Base-by-base conservation (phyloP, 2,888 invertebrate species). In the Eupithecia vulgata region DNA sequence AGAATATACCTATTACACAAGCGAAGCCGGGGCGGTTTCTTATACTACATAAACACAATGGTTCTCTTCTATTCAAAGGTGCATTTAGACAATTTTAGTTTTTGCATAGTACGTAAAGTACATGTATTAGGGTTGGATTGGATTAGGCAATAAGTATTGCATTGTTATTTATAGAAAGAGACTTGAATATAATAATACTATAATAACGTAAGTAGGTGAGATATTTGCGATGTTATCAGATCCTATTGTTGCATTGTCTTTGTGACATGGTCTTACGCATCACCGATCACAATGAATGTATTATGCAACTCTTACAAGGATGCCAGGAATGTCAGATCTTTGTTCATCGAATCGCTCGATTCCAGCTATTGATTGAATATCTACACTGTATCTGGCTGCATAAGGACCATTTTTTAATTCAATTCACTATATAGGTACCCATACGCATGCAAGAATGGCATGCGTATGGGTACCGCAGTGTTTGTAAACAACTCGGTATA, bases 211-310 rank as follows among this genome's bases (percentile, higher is more conserved):
- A 59, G 67, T 64, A 52, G 42, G 67, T 57, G 67, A 70, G 48
- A 75, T 67, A 74, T 69, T 71, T 71, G 37, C 73, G 80, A 82
- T 83, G 74, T 72, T 76, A 83, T 82, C 78, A 64, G 74, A 25
- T 67, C 40, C 76, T 74, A 81, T 83, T 83, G 83, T 83, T 79
- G 79, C 81, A 78, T 79, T 79, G 81, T 81, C 70, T 80, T 76
- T 77, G 79, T 67, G 71, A 80, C 62, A 17, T 62, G 35, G 21
- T 45, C 34, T 37, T 34, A 13, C 69, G 62, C 62, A 35, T 64
- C 62, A 37, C n/a, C n/a, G n/a, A 35, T 17, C 37, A 62, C 35
- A 35, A 37, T 64, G 62, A n/a, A 64, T 64, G 62, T 37, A 17
- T 61, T 34, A 64, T 64, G 62, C 62, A 64, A 64, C 25, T 57